phyloP scores from a whole-genome alignment of 2,888 invertebrate genomes.

The Lysandra coridon region DNA sequence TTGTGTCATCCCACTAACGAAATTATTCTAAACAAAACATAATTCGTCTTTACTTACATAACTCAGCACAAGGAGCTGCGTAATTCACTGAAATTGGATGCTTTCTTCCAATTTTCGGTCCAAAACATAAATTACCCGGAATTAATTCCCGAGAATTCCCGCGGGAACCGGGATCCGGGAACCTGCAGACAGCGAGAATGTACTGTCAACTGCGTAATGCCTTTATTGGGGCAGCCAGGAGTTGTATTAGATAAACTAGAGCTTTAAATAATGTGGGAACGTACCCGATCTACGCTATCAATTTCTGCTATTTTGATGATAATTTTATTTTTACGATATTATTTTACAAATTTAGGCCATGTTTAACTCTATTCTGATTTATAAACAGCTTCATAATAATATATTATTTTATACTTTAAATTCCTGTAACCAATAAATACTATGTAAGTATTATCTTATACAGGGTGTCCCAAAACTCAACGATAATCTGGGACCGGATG shows the following conservation, averaged over 20 bases:
- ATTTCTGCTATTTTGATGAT: no score
- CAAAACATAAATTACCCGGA: constrained; percentile 38
- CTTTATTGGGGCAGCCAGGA: not conserved
- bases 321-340: no score
- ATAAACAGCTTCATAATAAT: no score
- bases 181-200: constrained; percentile 17
- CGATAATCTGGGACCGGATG: no score
- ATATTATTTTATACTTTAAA: no score
- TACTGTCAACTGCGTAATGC: constrained; percentile 1
- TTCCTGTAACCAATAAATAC: no score
- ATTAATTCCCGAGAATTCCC: constrained; percentile 21
- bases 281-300: no score
- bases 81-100: constrained; percentile 30
- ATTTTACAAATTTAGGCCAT: no score
- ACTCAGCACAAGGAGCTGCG: constrained; percentile 19
- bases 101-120: constrained; percentile 36
- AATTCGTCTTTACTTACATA: constrained; percentile 2
- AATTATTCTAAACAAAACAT: constrained; percentile 9
- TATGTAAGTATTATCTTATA: no score
- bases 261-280: no score
- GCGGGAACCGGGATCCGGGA: constrained; percentile 11
- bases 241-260: not conserved
- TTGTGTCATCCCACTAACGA: not conserved
- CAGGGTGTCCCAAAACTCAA: no score
- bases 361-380: no score